A percentile compares a stretch with the other conserved stretches of the same genome.
Evolutionary conservation across 2,888 invertebrate genomes (phyloP).

Genomic region (Tuberolachnus salignus): DNA sequence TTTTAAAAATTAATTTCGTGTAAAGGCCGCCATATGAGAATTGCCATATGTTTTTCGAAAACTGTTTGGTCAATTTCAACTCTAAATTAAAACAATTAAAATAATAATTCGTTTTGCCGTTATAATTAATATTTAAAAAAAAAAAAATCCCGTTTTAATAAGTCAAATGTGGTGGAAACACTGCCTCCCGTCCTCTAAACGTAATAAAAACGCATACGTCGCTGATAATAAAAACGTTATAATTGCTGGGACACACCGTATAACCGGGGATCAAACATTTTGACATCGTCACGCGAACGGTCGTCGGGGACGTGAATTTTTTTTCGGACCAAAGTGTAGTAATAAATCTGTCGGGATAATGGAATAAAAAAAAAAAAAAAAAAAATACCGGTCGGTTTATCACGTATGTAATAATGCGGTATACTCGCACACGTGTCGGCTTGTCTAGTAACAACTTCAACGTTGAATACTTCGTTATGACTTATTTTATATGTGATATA

Average conservation of each 20-base stretch:
- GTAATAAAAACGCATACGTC: too few species aligned
- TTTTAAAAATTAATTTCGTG: too few species aligned
- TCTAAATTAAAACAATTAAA: too few species aligned
- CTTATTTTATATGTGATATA: constrained; percentile 10
- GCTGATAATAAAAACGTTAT: too few species aligned
- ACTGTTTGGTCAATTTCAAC: too few species aligned
- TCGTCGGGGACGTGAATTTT: not conserved
- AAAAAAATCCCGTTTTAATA: too few species aligned
- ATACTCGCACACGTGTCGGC: not conserved
- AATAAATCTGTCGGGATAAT: not conserved
- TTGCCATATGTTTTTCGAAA: too few species aligned
- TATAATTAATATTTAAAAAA: too few species aligned
- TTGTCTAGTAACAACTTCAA: not conserved
- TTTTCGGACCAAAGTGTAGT: not conserved
- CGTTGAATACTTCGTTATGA: not conserved
- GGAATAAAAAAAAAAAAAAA: constrained; percentile 26
- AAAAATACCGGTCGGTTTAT: not conserved
- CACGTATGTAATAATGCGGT: not conserved
- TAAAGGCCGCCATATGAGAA: too few species aligned
- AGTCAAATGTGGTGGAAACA: too few species aligned
- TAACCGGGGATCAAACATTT: not conserved
- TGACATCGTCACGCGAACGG: constrained; percentile 11
- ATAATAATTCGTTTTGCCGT: too few species aligned
- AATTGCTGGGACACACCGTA: not conserved
- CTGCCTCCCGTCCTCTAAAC: too few species aligned